A percentile compares a stretch with the other conserved stretches of the same genome.
phyloP scores from a whole-genome alignment of 37 sponge, comb jelly and placozoan species.

The Ianthella basta region DNA sequence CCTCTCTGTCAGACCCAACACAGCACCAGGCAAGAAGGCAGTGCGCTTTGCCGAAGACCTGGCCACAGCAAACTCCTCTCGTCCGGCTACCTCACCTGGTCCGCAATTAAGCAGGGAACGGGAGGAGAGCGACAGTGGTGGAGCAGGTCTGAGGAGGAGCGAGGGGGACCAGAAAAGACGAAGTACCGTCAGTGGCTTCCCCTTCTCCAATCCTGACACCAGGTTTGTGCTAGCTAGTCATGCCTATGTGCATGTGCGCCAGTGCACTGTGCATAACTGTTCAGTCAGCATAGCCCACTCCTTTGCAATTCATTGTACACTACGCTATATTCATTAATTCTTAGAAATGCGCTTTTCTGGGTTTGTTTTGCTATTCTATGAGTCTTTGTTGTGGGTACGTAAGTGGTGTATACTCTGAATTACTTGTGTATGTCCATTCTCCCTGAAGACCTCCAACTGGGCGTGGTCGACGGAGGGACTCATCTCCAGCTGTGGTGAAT shows the following conservation, averaged over 20 bases:
- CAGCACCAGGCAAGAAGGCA: conserved; percentile 56
- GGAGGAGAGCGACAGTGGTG: neutral
- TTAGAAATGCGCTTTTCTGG: too few relatives aligned
- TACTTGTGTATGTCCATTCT: too few relatives aligned
- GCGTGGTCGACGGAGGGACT: conserved; percentile 15
- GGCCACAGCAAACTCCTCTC: neutral
- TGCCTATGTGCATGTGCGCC: neutral
- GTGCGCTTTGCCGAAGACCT: conserved; percentile 59
- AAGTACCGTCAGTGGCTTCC: conserved; percentile 9
- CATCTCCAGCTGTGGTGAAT: conserved; percentile 15
- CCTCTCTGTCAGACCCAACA: conserved; percentile 9
- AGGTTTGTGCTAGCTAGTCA: neutral
- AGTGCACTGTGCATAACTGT: neutral
- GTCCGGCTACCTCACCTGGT: conserved; percentile 27
- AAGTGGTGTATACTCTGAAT: too few relatives aligned
- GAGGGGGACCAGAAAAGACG: neutral
- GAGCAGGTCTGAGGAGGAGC: neutral
- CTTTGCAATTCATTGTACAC: too few relatives aligned
- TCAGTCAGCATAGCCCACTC: too few relatives aligned
- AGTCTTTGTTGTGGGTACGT: too few relatives aligned
- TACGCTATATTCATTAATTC: too few relatives aligned
- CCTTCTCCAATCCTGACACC: neutral
- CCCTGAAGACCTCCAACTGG: conserved; percentile 23
- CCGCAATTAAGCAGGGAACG: neutral
- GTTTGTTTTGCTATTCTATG: too few relatives aligned